Base-by-base conservation (phyloP, 2,113 vertebrate species). In the Lepus americanus region DNA sequence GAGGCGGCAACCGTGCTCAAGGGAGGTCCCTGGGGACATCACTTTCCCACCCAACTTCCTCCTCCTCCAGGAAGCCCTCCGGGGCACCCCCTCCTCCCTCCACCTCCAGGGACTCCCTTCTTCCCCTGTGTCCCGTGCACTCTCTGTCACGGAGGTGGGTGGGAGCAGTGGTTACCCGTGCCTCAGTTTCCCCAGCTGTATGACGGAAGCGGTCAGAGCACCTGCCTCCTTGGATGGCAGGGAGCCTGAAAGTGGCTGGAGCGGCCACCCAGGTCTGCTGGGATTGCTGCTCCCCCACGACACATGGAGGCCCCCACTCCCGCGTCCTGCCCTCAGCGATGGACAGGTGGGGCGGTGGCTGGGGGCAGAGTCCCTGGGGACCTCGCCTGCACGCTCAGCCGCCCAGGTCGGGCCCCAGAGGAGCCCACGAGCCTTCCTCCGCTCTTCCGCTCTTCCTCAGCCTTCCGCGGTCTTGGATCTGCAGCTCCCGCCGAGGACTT, bases 341-440 rank as follows among this genome's bases (percentile, higher is more conserved):
- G n/a, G 79, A 49, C 16, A 8, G 33, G 11, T 9, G 29, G 1
- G 33, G 33, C 33, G 7, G 78, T 6, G 64, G 16, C 66, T 31
- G 31, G 64, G 36, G 1, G 9, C 0, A 9, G 3, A 0, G 25
- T 25, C 49, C 53, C 17, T 31, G 13, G 53, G 4, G 64, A 5
- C 51, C 49, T 59, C 3, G 0, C 36, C 89, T 22, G 17, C 70
- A 29, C 5, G n/a, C 22, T 31, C 64, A 6, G 13, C 23, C 25
- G 17, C 0, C 11, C n/a, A 63, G 29, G 19, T 70, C 31, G 22
- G 16, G 36, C 31, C 13, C 2, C 0, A 2, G 63, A 14, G 69
- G 16, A 1, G 51, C 36, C 53, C 9, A 0, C 12, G 78, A 29
- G 9, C 33, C 64, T 27, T 1, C 0, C 0, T 3, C 49, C 44